A percentile compares a stretch with the other conserved stretches of the same genome.
Conservation (phyloP, 2,797 vertebrate genomes). For the Microtus agrestis region DNA sequence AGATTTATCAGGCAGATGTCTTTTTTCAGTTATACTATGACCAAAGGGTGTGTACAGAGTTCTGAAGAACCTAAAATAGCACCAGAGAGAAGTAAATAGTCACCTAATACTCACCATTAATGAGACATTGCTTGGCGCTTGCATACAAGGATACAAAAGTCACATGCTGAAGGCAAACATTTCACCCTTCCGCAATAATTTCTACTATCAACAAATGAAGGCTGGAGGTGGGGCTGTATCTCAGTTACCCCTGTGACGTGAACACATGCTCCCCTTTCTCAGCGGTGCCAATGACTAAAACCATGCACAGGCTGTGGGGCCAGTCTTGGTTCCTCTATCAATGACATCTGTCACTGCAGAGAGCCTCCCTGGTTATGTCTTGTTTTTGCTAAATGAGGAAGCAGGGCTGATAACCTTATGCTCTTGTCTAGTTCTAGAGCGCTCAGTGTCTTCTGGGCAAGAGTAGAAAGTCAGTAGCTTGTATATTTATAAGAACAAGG, state of each 20-base stretch:
- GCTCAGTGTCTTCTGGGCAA: neutral
- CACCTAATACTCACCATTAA: neutral
- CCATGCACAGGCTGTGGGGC: neutral
- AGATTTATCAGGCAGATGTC: neutral
- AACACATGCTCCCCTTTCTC: neutral
- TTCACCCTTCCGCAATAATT: neutral
- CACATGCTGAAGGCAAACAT: neutral
- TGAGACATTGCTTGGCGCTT: neutral
- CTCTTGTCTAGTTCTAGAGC: neutral
- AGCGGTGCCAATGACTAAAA: neutral
- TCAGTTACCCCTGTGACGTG: neutral
- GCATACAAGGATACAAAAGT: neutral
- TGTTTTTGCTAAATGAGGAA: conserved; percentile 31
- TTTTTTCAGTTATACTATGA: neutral
- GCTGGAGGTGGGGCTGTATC: neutral
- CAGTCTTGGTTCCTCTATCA: neutral
- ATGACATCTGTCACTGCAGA: neutral
- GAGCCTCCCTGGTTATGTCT: neutral
- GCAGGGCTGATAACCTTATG: neutral
- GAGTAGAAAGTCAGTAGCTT: neutral
- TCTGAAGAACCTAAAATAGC: neutral
- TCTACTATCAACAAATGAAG: neutral
- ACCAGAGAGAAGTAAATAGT: neutral
- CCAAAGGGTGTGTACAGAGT: neutral
- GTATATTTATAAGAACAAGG: conserved; percentile 29